phyloP scores from a whole-genome alignment of 2,888 invertebrate genomes.

The Caenorhabditis plicata region DNA sequence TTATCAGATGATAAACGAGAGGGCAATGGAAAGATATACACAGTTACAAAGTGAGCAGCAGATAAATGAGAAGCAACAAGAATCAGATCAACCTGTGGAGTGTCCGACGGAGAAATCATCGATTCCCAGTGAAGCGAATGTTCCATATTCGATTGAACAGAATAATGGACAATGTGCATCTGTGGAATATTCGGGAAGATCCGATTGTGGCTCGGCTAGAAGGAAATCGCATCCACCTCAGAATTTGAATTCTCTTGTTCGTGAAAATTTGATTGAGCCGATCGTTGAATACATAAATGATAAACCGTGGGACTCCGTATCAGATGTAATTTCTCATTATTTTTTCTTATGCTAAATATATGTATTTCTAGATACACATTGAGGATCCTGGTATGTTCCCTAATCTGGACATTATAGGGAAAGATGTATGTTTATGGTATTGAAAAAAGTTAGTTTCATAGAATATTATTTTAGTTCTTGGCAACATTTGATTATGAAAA shows the following conservation, averaged over 20 bases:
- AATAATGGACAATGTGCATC: neutral
- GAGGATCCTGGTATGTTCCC: neutral
- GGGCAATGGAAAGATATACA: constrained; percentile 7
- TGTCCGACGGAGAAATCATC: neutral
- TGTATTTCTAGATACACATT: constrained; percentile 2
- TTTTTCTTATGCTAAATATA: neutral
- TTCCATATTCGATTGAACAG: neutral
- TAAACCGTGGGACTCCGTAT: constrained; percentile 4
- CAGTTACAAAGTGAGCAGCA: neutral
- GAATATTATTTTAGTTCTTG: constrained; percentile 10
- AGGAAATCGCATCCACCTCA: constrained; percentile 15
- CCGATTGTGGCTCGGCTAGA: constrained; percentile 6
- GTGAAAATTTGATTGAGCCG: constrained; percentile 7
- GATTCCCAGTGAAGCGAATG: neutral
- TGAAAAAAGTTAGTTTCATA: neutral
- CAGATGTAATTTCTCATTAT: constrained; percentile 1
- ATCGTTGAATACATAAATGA: constrained; percentile 19
- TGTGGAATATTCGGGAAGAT: neutral
- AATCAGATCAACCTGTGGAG: neutral
- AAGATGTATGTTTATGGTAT: constrained; percentile 9
- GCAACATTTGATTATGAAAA: constrained; percentile 8
- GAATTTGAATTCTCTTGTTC: constrained; percentile 1
- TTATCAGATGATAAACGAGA: neutral
- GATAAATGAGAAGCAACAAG: neutral
- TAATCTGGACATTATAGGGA: constrained; percentile 3